These are phyloP conservation scores for Aurelia aurita DNA, from an alignment of 30 jellyfish, hydroid and myxozoan genomes.

Conservation along the genomic window DNA sequence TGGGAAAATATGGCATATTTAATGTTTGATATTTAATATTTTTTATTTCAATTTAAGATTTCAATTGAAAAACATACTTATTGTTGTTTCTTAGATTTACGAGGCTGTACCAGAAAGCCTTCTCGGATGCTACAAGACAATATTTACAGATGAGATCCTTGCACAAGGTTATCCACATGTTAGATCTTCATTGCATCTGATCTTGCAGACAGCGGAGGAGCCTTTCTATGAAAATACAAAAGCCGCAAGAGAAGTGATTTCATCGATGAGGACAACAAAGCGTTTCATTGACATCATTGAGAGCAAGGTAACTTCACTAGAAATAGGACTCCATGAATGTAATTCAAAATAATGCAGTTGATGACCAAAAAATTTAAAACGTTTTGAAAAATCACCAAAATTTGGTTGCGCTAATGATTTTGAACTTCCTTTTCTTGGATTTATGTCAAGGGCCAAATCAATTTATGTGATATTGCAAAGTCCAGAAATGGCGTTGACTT, in stretches of 20 bases:
- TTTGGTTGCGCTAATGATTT: no score
- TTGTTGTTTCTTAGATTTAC: conserved; percentile 43
- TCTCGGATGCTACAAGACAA: conserved; percentile 46
- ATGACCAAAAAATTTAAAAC: no score
- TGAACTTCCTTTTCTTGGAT: no score
- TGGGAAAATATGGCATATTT: no score
- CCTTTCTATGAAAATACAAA: conserved; percentile 37
- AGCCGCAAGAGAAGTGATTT: conserved; percentile 29
- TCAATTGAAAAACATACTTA: background rate
- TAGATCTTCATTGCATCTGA: conserved; percentile 21
- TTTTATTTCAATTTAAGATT: no score
- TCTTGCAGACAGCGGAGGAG: conserved; percentile 57
- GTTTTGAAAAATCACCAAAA: no score
- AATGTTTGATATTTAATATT: no score
- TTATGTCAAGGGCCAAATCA: no score
- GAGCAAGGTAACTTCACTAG: conserved; percentile 33
- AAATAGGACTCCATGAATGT: no score
- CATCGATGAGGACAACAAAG: conserved; percentile 56
- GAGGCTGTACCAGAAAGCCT: conserved; percentile 87
- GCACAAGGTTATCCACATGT: conserved; percentile 43
- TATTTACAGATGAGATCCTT: conserved; percentile 56
- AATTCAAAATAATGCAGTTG: no score
- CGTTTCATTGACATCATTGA: conserved; percentile 15
- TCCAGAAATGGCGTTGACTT: no score
- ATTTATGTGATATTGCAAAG: no score